Evolutionary conservation across 1,140 invertebrate species (phyloP).

Genomic region (Limonius californicus): DNA sequence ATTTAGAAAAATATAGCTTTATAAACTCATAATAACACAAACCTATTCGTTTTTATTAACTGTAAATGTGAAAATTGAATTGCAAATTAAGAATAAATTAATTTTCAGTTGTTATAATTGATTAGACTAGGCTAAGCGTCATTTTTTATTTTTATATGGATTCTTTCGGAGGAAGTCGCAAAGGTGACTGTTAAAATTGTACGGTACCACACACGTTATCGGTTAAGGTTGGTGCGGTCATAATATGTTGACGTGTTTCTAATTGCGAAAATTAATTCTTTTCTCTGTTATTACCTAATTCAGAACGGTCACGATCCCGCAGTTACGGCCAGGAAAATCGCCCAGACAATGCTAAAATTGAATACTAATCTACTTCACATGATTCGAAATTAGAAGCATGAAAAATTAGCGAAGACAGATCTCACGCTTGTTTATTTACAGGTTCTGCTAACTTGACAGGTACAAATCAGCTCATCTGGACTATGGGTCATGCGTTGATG

Average conservation of each 20-base stretch:
- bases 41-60: too few species aligned
- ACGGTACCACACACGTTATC: too few species aligned
- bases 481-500: constrained; percentile 9
- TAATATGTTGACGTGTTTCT: not conserved
- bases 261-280: constrained; percentile 5
- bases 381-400: constrained; percentile 10
- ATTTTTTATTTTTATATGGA: too few species aligned
- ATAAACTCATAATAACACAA: too few species aligned
- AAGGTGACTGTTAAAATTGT: too few species aligned
- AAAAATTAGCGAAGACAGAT: constrained; percentile 22
- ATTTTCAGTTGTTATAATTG: too few species aligned
- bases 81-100: too few species aligned
- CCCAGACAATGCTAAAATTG: constrained; percentile 2
- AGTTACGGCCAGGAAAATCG: not conserved
- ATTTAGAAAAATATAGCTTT: too few species aligned
- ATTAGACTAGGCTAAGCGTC: too few species aligned
- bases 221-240: not conserved
- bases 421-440: constrained; percentile 25
- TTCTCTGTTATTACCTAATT: constrained; percentile 4
- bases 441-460: constrained; percentile 24
- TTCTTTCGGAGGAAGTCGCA: too few species aligned
- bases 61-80: too few species aligned
- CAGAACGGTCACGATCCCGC: not conserved
- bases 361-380: constrained; percentile 3
- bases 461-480: constrained; percentile 28